Percentiles rank a stretch among this genome's conserved stretches.
Evolutionary conservation across 2,113 vertebrate species (phyloP).

Genomic region (Rhynchomys soricoides): DNA sequence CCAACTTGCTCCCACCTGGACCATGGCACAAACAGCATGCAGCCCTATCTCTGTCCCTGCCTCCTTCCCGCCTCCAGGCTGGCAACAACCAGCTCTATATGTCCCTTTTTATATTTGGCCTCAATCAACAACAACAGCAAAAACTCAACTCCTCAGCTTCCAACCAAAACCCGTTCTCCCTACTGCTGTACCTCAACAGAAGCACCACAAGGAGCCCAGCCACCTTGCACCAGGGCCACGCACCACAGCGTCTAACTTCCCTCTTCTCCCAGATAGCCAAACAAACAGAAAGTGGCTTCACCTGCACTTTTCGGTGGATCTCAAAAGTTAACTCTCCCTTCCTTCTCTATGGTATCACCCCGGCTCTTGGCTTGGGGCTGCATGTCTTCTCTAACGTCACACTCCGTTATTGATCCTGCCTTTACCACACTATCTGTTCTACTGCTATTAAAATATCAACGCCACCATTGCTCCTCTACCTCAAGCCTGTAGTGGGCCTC

Average conservation of each 20-base stretch:
- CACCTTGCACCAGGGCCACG: background rate
- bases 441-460: background rate
- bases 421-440: background rate
- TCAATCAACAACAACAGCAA: background rate
- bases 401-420: background rate
- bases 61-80: background rate
- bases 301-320: background rate
- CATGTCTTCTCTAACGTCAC: background rate
- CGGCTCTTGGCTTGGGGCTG: background rate
- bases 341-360: background rate
- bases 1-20: background rate
- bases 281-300: background rate
- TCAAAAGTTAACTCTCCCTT: background rate
- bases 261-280: background rate
- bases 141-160: constrained; percentile 42
- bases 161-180: background rate
- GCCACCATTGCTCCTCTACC: background rate
- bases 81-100: background rate
- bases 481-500: background rate
- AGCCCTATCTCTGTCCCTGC: background rate
- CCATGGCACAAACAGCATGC: background rate
- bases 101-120: background rate
- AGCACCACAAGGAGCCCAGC: background rate
- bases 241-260: background rate
- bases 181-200: background rate